Evolutionary conservation across 2,113 vertebrate genomes (phyloP).

Genomic region (Ceuthmochares aereus): DNA sequence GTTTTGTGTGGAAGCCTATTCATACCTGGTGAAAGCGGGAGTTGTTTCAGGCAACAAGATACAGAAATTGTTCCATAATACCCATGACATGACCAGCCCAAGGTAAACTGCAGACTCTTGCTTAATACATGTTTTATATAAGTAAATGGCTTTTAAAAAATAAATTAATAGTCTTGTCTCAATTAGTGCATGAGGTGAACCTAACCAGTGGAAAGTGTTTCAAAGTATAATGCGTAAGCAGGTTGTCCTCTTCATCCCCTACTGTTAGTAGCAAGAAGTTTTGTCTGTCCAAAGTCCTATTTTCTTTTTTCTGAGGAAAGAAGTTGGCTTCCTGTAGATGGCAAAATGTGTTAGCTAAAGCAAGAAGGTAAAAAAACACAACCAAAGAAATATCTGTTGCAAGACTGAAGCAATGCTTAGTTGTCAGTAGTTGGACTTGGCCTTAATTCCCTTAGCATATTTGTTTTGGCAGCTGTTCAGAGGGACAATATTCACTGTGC

Average conservation of each 20-base stretch:
- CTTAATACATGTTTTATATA: background rate
- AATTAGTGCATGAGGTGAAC: background rate
- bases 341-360: background rate
- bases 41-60: slow-evolving; percentile 91
- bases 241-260: background rate
- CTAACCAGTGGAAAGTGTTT: background rate
- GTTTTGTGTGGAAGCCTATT: slow-evolving; percentile 88
- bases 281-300: background rate
- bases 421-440: background rate
- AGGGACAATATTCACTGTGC: background rate
- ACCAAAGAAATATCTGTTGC: background rate
- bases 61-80: slow-evolving; percentile 92
- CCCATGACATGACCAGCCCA: slow-evolving; percentile 89
- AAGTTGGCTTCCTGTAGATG: background rate
- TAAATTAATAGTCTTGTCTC: background rate
- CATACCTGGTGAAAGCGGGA: slow-evolving; percentile 94
- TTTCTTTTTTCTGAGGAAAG: background rate
- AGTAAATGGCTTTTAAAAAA: background rate
- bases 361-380: background rate
- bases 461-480: background rate
- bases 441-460: background rate
- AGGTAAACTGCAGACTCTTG: slow-evolving; percentile 79
- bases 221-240: background rate
- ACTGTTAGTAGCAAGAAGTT: background rate
- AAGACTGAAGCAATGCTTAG: background rate